Evolutionary conservation across 2,888 invertebrate species (phyloP).

Genomic region (Branchinecta sandiegonensis): DNA sequence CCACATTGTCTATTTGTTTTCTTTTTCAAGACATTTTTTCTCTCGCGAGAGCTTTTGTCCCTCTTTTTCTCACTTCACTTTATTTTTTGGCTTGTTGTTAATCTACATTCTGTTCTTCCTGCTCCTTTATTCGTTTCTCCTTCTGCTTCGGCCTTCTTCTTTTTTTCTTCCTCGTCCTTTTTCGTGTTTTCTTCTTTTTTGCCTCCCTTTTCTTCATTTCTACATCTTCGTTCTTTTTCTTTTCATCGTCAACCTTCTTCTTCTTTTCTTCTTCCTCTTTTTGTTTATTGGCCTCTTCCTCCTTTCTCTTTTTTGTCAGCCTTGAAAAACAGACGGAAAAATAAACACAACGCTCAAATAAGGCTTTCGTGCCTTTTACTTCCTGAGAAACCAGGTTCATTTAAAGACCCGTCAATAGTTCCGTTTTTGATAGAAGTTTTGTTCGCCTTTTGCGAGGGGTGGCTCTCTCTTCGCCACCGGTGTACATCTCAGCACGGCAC

Average conservation of each 20-base stretch:
- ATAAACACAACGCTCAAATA: no score
- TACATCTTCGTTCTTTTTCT: background rate
- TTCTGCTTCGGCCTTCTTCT: background rate
- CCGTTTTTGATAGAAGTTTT: no score
- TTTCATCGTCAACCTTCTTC: background rate
- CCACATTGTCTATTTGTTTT: no score
- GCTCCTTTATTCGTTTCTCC: background rate
- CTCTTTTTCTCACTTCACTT: background rate
- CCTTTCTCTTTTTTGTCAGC: constrained; percentile 1
- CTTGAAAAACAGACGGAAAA: background rate
- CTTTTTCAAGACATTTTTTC: background rate
- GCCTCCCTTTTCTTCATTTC: background rate
- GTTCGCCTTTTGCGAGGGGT: no score
- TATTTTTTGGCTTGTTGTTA: background rate
- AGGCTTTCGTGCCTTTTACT: no score
- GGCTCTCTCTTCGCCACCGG: no score
- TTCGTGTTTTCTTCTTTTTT: background rate
- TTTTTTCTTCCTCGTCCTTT: background rate
- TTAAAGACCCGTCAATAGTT: no score
- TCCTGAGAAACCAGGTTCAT: no score
- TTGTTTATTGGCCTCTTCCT: background rate
- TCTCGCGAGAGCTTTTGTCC: background rate
- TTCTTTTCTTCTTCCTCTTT: background rate
- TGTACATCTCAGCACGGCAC: no score
- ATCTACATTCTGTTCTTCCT: background rate